These are phyloP conservation scores for Minunthozetes semirufus DNA, from an alignment of 2,888 invertebrate genomes.

Conservation along the genomic window DNA sequence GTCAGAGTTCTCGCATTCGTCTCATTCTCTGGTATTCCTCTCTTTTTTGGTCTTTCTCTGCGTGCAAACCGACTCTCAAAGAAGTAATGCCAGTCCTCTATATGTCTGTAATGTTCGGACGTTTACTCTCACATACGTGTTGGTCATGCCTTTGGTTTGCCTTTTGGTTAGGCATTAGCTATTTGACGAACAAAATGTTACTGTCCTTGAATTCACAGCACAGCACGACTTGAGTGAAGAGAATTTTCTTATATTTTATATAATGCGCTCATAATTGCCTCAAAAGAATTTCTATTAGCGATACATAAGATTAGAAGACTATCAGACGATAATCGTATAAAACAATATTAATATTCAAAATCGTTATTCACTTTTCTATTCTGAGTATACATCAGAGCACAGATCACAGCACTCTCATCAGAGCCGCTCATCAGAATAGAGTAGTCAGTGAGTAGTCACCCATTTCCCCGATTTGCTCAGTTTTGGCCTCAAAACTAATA, in stretches of 20 bases:
- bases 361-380: not conserved
- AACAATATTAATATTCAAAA: not conserved
- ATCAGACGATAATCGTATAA: conserved; percentile 4
- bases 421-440: no score
- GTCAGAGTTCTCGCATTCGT: not conserved
- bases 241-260: not conserved
- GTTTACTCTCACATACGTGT: conserved; percentile 1
- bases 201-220: not conserved
- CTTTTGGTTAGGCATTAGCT: conserved; percentile 1
- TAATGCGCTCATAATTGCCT: conserved; percentile 23
- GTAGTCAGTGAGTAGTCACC: not conserved
- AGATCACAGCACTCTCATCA: not conserved
- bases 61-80: not conserved
- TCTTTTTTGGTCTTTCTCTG: not conserved
- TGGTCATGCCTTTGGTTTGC: conserved; percentile 7
- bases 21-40: not conserved
- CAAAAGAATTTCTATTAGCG: conserved; percentile 27
- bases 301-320: conserved; percentile 11
- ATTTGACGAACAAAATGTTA: no score
- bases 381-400: no score
- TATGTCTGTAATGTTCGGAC: not conserved
- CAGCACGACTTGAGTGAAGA: not conserved
- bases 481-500: not conserved
- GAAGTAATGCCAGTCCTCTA: no score
- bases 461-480: not conserved